Percentiles rank a stretch among this genome's conserved stretches.
These are phyloP conservation scores for Leptinotarsa peninsularis DNA, from an alignment of 2,888 invertebrate species.

Conservation along the genomic window DNA sequence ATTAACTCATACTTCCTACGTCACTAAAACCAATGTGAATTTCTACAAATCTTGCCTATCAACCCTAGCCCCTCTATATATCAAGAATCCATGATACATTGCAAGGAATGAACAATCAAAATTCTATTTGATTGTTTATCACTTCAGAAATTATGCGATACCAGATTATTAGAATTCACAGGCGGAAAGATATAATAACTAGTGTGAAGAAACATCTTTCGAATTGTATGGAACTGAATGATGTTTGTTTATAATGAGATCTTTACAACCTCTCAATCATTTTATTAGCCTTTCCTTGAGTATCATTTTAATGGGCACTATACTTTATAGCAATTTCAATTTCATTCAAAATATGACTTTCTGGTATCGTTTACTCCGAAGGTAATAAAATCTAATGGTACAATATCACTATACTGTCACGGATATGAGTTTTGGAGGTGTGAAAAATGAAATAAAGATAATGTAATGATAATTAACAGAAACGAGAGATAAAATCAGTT, in stretches of 20 bases:
- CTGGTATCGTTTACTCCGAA: conserved; percentile 1
- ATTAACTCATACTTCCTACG: too few species aligned
- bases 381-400: conserved; percentile 13
- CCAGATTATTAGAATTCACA: neutral
- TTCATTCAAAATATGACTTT: conserved; percentile 6
- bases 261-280: neutral
- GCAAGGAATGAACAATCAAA: too few species aligned
- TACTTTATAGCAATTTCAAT: neutral
- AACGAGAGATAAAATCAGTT: neutral
- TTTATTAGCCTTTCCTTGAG: neutral
- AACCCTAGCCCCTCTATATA: too few species aligned
- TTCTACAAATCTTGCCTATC: too few species aligned
- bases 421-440: conserved; percentile 2
- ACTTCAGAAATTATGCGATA: neutral
- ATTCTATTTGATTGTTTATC: too few species aligned
- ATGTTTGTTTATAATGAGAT: neutral
- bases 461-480: conserved; percentile 14
- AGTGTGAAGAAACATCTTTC: neutral
- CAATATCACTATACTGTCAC: neutral
- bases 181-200: neutral
- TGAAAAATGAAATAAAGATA: conserved; percentile 18
- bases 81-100: too few species aligned
- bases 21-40: too few species aligned
- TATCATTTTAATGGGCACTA: neutral
- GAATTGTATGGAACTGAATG: neutral